phyloP scores from a whole-genome alignment of 2,888 invertebrate species.

The Sericinus montela region DNA sequence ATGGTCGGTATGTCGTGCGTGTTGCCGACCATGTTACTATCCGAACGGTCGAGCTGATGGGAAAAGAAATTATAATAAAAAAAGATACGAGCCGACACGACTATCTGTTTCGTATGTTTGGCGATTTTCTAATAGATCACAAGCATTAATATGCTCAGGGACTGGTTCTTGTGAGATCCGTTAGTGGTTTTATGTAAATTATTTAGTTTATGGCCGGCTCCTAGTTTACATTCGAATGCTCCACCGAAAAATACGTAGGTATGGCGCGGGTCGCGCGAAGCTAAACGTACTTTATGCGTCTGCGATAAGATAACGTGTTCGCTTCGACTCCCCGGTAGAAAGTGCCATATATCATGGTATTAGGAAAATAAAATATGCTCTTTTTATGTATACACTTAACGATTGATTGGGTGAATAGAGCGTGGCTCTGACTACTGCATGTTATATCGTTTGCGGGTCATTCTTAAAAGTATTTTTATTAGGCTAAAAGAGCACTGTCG shows the following conservation, averaged over 20 bases:
- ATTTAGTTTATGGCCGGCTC: constrained; percentile 68
- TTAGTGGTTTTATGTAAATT: constrained; percentile 77
- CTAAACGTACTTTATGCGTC: constrained; percentile 27
- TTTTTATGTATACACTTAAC: constrained; percentile 28
- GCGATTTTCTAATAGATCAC: constrained; percentile 79
- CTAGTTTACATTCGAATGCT: constrained; percentile 67
- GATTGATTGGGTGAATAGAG: constrained; percentile 4
- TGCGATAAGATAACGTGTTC: constrained; percentile 43
- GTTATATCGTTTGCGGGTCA: background rate
- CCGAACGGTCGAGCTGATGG: constrained; percentile 42
- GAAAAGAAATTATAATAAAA: constrained; percentile 60
- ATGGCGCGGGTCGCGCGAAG: constrained; percentile 25
- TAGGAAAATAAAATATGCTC: constrained; percentile 41
- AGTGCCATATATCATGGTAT: constrained; percentile 56
- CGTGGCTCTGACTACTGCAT: background rate
- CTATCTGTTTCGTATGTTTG: constrained; percentile 43
- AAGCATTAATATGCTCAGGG: constrained; percentile 63
- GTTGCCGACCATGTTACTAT: constrained; percentile 35
- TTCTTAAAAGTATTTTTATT: background rate
- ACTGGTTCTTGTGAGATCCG: constrained; percentile 75
- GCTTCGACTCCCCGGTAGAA: constrained; percentile 45
- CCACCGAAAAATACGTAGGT: constrained; percentile 37
- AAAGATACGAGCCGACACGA: constrained; percentile 47
- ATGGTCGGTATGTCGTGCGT: constrained; percentile 37
- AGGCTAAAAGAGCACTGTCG: background rate